These are phyloP conservation scores for Microctonus hyperodae DNA, from an alignment of 2,888 invertebrate species.

Conservation along the genomic window DNA sequence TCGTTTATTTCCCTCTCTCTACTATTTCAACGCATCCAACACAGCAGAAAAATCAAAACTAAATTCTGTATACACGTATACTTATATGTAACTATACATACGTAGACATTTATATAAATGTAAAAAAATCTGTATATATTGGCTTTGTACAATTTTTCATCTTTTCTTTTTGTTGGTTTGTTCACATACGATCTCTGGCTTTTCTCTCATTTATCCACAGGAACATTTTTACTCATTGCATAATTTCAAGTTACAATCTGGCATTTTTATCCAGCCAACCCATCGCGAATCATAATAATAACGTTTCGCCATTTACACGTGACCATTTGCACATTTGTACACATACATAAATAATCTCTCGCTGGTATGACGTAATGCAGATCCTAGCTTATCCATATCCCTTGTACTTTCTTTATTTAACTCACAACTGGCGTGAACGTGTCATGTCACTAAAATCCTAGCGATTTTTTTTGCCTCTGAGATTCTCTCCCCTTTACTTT, in stretches of 20 bases:
- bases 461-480: background rate
- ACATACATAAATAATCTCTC: background rate
- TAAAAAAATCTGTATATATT: no score
- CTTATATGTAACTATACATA: no score
- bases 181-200: background rate
- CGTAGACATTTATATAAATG: no score
- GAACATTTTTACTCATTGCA: constrained; percentile 14
- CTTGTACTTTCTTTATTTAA: background rate
- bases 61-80: background rate
- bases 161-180: background rate
- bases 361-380: constrained; percentile 5
- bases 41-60: background rate
- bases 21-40: background rate
- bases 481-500: background rate
- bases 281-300: background rate
- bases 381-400: constrained; percentile 13
- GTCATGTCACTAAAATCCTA: constrained; percentile 6
- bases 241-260: background rate
- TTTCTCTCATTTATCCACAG: background rate
- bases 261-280: background rate
- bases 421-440: constrained; percentile 1
- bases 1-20: background rate
- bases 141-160: background rate
- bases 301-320: background rate
- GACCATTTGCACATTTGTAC: constrained; percentile 7